Conservation (phyloP, 2,888 invertebrate genomes). For the Pyrrhia umbra region DNA sequence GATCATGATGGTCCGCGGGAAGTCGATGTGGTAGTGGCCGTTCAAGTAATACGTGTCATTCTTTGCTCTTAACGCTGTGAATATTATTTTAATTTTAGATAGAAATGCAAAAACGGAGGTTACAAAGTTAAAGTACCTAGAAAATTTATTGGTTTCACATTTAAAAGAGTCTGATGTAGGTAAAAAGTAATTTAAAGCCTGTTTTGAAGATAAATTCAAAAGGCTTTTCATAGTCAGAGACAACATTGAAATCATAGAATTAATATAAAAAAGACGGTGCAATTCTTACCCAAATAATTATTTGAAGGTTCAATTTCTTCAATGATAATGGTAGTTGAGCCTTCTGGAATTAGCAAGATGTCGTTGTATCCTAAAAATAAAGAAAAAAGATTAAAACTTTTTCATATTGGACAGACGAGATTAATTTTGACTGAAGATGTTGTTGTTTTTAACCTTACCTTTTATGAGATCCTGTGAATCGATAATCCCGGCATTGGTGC, state of each 20-base stretch:
- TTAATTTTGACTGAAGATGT: not conserved
- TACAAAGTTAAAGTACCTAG: too few species aligned
- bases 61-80: conserved; percentile 94
- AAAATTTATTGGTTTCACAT: too few species aligned
- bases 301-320: conserved; percentile 95
- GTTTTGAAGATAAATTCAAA: too few species aligned
- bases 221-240: too few species aligned
- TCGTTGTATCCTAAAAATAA: conserved; percentile 95
- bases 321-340: conserved; percentile 97
- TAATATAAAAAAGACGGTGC: not conserved
- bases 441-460: conserved; percentile 87
- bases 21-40: conserved; percentile 98
- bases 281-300: conserved; percentile 95
- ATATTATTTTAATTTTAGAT: not conserved
- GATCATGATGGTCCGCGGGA: conserved; percentile 94
- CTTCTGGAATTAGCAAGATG: conserved; percentile 96
- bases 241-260: too few species aligned
- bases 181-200: too few species aligned
- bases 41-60: conserved; percentile 96
- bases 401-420: too few species aligned
- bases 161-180: too few species aligned
- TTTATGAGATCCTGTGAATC: conserved; percentile 93
- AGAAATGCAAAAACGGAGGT: not conserved
- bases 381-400: not conserved
- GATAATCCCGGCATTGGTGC: conserved; percentile 93